These are phyloP conservation scores for Tretioscincus oriximinensis DNA, from an alignment of 2,113 vertebrate genomes.

Conservation along the genomic window DNA sequence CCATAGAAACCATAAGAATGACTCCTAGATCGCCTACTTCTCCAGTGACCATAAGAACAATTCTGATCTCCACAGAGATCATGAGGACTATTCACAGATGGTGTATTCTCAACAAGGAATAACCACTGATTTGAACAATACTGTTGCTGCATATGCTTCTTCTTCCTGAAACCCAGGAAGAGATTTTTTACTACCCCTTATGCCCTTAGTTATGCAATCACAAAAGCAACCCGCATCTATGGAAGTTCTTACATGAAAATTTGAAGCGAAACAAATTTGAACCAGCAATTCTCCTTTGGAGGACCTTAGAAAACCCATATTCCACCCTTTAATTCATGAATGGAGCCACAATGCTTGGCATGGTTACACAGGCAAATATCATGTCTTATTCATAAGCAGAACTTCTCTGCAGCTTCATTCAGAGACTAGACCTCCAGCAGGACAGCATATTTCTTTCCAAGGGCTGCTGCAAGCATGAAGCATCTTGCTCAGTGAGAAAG, in stretches of 20 bases:
- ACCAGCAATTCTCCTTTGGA: too few relatives aligned
- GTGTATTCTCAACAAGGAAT: background rate
- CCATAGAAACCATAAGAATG: too few relatives aligned
- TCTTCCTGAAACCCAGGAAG: background rate
- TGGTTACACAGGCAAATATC: background rate
- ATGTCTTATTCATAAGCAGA: background rate
- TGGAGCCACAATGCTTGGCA: background rate
- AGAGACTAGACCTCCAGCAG: background rate
- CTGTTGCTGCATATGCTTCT: background rate
- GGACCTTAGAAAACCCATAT: background rate
- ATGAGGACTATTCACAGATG: too few relatives aligned
- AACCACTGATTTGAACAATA: too few relatives aligned
- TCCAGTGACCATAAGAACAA: too few relatives aligned
- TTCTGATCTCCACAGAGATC: too few relatives aligned
- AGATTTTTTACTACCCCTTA: too few relatives aligned
- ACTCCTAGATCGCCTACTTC: too few relatives aligned
- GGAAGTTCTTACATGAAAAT: background rate
- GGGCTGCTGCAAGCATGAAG: background rate
- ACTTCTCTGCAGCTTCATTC: background rate
- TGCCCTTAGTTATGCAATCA: too few relatives aligned
- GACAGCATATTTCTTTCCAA: background rate
- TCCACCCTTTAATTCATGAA: too few relatives aligned
- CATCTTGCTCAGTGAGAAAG: too few relatives aligned
- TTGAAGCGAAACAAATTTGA: too few relatives aligned
- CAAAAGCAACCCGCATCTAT: background rate